Base-by-base conservation (phyloP, 2,888 invertebrate species). In the Aphelenchoides bicaudatus region DNA sequence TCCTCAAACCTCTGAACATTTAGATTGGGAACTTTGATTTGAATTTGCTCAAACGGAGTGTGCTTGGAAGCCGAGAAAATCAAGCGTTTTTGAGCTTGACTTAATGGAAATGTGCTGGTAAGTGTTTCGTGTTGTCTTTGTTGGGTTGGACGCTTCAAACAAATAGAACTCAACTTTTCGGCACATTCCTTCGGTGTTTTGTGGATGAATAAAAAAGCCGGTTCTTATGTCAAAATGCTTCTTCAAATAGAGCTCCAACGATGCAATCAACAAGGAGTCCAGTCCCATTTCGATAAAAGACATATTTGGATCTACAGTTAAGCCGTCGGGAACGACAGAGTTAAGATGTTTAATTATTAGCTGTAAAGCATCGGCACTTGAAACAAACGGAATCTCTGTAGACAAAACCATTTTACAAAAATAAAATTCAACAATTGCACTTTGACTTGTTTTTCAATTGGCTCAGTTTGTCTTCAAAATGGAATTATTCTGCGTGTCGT, bases 221-320 rank as follows among this genome's bases (percentile, higher is more conserved):
- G n/a, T n/a, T n/a, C n/a, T n/a, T n/a, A n/a, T n/a, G n/a, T n/a
- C n/a, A 21, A 43, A 43, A 10, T n/a, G 10, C 23, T n/a, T 19
- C 23, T 25, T 10, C 10, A 43, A 21, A 19, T 43, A 6, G 21
- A 43, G 23, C 27, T 63, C 62, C 23, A 62, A 60, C n/a, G 49
- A 48, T 25, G 61, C 54, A 6, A 61, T 56, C 8, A 54, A 49
- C 1, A 61, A 30, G 3, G 61, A 61, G 37, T 61, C 61, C 3
- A 61, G 43, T 1, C 61, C 61, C 8, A 58, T 1, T 28, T 54
- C 23, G 8, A 46, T 10, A n/a, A 54, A 56, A 6, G 52, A 51
- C 10, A 43, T 19, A n/a, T 43, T 25, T 19, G 43, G 8, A 8
- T 43, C 43, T 25, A 43, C n/a, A n/a, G n/a, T n/a, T n/a, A n/a